These are phyloP conservation scores for Mantis religiosa DNA, from an alignment of 2,888 invertebrate genomes.

Conservation along the genomic window DNA sequence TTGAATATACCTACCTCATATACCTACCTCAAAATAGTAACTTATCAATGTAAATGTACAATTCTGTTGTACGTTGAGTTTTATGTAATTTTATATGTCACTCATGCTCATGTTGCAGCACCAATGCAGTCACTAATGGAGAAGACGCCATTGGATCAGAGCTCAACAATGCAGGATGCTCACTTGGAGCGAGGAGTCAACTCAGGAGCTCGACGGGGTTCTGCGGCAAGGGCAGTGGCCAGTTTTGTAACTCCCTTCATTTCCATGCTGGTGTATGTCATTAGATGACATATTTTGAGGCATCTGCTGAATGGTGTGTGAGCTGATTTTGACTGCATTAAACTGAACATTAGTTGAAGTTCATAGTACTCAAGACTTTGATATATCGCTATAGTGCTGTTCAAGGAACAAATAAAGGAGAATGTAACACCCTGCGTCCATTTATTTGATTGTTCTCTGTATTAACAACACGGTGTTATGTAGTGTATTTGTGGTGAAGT, in stretches of 20 bases:
- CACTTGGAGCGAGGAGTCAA: constrained; percentile 16
- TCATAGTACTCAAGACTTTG: neutral
- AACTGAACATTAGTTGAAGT: neutral
- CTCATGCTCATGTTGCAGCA: neutral
- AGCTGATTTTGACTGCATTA: neutral
- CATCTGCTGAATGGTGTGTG: neutral
- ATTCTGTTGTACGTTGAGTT: too few species aligned
- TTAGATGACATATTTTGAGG: constrained; percentile 12
- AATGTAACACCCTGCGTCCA: neutral
- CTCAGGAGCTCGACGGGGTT: constrained; percentile 18
- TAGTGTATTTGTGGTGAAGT: neutral
- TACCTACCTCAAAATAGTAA: too few species aligned
- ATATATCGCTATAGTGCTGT: neutral
- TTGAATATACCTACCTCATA: too few species aligned
- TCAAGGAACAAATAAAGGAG: neutral
- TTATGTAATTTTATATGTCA: too few species aligned
- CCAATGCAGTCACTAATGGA: constrained; percentile 30
- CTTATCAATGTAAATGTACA: too few species aligned
- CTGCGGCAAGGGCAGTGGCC: constrained; percentile 5
- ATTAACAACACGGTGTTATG: neutral
- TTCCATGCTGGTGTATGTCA: constrained; percentile 10
- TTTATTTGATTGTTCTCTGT: neutral
- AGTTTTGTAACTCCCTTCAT: constrained; percentile 1
- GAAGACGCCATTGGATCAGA: constrained; percentile 40
- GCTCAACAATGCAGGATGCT: constrained; percentile 40